Evolutionary conservation across 2,797 vertebrate species (phyloP), one percentile per base, ranked within the genome.

Genomic region (Jordanella pulchra): DNA sequence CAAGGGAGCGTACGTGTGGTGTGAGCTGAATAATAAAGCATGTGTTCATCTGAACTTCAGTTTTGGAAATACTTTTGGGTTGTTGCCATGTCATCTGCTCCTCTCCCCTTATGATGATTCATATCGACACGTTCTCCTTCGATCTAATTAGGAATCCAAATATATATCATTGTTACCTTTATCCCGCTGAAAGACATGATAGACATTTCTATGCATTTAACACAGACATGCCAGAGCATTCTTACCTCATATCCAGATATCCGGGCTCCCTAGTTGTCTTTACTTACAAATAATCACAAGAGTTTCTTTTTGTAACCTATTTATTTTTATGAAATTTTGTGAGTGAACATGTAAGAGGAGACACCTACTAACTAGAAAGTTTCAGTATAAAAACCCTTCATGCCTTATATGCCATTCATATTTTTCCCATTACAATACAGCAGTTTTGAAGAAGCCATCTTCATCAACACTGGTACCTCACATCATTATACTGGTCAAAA

Each of bases 1-100:
- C 87, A 90, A 86, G 81, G 64, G 87, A 89, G 91, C 84, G 79
- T 85, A 90, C 81, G 75, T 69, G 76, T 69, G 80, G 73, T 88
- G 90, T 78, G 86, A 72, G 50, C 32, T 79, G 92, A 94, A 90
- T 92, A 85, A 71, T 80, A 92, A 92, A 91, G 82, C 28, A 39
- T 67, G 56, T 72, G 81, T 76, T 84, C 69, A 64, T 50, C 54
- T 81, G 30, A 78, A 82, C 82, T 82, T 78, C 30, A 32, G 58
- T 78, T 70, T 80, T 71, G 11, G 56, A 65, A 60, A 75, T 75
- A 73, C 53, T 75, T 75, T 72, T 53, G n/a, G 73, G 50, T 65
- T 25, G 42, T 70, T 68, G 21, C 45, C 30, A 0, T 55, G 18
- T 75, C 3, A 4, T 70, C 58, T 70, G 28, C 32, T 30, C 67